Conservation (phyloP, 30 jellyfish, hydroid and myxozoan species). For the Morbakka virulenta region DNA sequence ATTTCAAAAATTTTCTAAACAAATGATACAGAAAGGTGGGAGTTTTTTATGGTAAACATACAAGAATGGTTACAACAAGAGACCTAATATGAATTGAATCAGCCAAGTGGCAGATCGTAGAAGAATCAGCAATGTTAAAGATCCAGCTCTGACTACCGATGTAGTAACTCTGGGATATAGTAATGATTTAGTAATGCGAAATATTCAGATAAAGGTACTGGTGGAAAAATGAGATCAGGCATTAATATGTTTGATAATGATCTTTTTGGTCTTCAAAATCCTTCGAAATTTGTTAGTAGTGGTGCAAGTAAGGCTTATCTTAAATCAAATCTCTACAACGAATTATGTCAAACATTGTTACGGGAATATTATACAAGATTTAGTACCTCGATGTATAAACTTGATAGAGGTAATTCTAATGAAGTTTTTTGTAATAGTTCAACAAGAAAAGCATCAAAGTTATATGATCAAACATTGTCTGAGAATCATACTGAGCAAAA, state of each 20-base stretch:
- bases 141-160: slow-evolving; percentile 25
- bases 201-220: too few relatives aligned
- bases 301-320: too few relatives aligned
- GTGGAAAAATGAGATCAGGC: too few relatives aligned
- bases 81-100: neutral
- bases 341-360: slow-evolving; percentile 20
- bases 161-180: too few relatives aligned
- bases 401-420: slow-evolving; percentile 14
- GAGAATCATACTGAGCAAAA: slow-evolving; percentile 56
- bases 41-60: slow-evolving; percentile 1
- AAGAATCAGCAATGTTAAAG: neutral
- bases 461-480: too few relatives aligned
- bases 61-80: neutral
- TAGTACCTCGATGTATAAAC: slow-evolving; percentile 26
- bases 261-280: too few relatives aligned
- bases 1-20: neutral
- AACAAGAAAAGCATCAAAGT: slow-evolving; percentile 41
- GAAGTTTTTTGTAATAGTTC: too few relatives aligned
- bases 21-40: slow-evolving; percentile 2
- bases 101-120: neutral
- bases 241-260: too few relatives aligned
- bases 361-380: slow-evolving; percentile 46
- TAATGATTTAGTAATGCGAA: too few relatives aligned
- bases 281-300: too few relatives aligned
- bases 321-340: too few relatives aligned